A percentile compares a stretch with the other conserved stretches of the same genome.
These are phyloP conservation scores for Anableps anableps DNA, from an alignment of 2,797 vertebrate species.

Conservation along the genomic window DNA sequence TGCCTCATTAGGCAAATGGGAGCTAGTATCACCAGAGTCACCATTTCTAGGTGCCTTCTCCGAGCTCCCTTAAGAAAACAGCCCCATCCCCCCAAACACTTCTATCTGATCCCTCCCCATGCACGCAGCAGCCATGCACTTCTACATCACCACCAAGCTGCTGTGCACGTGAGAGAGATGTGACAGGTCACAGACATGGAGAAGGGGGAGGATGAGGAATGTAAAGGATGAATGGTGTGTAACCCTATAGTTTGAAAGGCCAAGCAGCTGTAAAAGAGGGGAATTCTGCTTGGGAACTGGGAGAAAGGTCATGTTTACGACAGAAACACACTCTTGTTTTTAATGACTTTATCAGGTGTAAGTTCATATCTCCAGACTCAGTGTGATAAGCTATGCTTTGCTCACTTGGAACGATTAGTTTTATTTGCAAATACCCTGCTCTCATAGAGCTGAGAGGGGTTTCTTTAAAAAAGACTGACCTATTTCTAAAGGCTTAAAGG, in stretches of 20 bases:
- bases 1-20: conserved; percentile 26
- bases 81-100: conserved; percentile 21
- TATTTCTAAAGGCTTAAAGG: conserved; percentile 13
- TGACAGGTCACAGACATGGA: conserved; percentile 25
- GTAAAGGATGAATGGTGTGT: conserved; percentile 37
- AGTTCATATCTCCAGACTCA: conserved; percentile 33
- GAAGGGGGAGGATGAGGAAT: conserved; percentile 49
- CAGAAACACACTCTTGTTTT: conserved; percentile 23
- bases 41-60: conserved; percentile 16
- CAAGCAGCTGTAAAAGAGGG: conserved; percentile 31
- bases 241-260: conserved; percentile 48
- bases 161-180: conserved; percentile 73
- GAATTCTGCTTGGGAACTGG: conserved; percentile 79
- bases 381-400: conserved; percentile 40
- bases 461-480: conserved; percentile 25
- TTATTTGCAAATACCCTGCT: conserved; percentile 52
- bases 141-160: conserved; percentile 63
- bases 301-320: conserved; percentile 83
- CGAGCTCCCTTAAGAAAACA: conserved; percentile 1
- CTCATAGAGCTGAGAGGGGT: conserved; percentile 2
- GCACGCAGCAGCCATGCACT: conserved; percentile 72
- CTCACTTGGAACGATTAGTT: conserved; percentile 1
- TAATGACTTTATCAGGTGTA: conserved; percentile 17
- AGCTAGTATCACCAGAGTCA: conserved; percentile 16
- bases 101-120: conserved; percentile 50